Base-by-base conservation (phyloP, 2,797 vertebrate genomes). In the Esox masquinongy region DNA sequence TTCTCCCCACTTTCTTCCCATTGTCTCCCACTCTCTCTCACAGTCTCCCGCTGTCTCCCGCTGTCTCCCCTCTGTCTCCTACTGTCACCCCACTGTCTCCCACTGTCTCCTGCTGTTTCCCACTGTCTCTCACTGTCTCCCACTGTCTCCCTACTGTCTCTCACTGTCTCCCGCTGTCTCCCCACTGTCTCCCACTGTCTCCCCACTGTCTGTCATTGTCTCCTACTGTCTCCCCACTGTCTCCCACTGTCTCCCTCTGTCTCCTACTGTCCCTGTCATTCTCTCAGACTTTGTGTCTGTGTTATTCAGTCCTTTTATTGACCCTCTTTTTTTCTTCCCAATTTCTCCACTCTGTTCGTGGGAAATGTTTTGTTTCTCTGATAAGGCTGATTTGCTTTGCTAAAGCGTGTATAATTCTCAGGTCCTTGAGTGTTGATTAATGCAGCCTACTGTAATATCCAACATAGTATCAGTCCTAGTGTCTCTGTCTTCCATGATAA, bases 371-470 rank as follows among this genome's bases (percentile, higher is more conserved):
- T 36, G 49, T 78, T 78, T 81, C 78, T 76, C 81, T 86, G 91
- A 91, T 91, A 90, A 91, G 84, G 75, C 84, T 86, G 88, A 91
- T 89, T 86, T 79, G 79, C 63, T 49, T 74, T 84, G 90, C 90
- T 87, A 89, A 74, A 49, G 68, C 73, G 74, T 63, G 50, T 85
- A 77, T 82, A 72, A 59, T 81, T 80, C 80, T 76, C 66, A 51
- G 63, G 74, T 81, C 80, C 64, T 31, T 76, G 53, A 78, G 59
- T 71, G 72, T 53, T 73, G 72, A 80, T 73, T 39, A 79, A 80
- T 85, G 75, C 77, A 85, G 19, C 80, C 68, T 15, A 47, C 12
- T 2, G 43, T 47, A 66, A 66, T 29, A 66, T 31, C 24, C 12
- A 26, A 31, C 5, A 29, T 66, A 59, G 9, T 61, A 61, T 61